These are phyloP conservation scores for Noctua janthina DNA, from an alignment of 2,888 invertebrate genomes.

Conservation along the genomic window DNA sequence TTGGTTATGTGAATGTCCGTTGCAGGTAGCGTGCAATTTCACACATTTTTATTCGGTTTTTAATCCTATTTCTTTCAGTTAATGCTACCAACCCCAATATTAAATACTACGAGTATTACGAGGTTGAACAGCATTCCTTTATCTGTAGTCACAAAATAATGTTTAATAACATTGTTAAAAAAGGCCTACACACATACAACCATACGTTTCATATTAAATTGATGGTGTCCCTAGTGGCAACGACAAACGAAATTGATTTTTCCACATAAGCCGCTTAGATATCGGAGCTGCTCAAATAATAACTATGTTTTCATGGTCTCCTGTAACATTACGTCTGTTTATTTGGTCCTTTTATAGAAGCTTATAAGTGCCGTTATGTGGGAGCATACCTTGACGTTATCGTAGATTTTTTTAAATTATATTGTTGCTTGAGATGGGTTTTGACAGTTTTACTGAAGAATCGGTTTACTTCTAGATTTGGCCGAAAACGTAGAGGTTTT, in stretches of 20 bases:
- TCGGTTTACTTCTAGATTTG: background rate
- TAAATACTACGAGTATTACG: background rate
- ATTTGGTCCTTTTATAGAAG: conserved; percentile 23
- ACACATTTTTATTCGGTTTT: background rate
- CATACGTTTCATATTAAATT: conserved; percentile 24
- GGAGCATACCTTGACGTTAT: conserved; percentile 4
- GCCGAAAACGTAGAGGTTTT: background rate
- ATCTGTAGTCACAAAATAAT: background rate
- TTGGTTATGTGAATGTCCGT: background rate
- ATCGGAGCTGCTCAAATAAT: conserved; percentile 77
- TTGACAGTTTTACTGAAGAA: background rate
- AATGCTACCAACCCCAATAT: background rate
- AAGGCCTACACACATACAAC: background rate
- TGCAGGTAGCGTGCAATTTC: background rate
- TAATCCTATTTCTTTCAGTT: background rate
- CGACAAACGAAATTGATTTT: conserved; percentile 85
- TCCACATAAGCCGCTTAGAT: conserved; percentile 86
- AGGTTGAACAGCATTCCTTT: background rate
- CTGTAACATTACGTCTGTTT: conserved; percentile 41
- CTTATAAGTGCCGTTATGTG: conserved; percentile 1
- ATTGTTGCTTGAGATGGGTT: background rate
- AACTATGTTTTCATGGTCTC: conserved; percentile 73
- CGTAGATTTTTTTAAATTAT: background rate
- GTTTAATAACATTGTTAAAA: background rate
- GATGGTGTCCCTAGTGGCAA: conserved; percentile 74